These are phyloP conservation scores for Spodoptera exigua DNA, from an alignment of 2,888 invertebrate genomes.

Conservation along the genomic window DNA sequence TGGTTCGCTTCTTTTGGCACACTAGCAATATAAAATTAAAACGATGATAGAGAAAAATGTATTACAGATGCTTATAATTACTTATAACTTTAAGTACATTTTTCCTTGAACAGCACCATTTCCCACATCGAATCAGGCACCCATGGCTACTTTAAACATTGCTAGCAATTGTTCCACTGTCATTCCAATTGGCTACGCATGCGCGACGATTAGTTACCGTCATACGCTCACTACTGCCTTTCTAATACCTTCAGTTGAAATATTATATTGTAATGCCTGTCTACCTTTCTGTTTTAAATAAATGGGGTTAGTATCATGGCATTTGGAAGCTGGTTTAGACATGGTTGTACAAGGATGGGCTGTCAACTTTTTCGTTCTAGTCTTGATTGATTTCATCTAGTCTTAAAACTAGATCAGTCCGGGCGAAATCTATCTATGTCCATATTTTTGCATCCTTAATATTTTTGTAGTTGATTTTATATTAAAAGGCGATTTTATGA, in stretches of 20 bases:
- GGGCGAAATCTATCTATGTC: too few species aligned
- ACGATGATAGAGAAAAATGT: neutral
- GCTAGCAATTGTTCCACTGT: conserved; percentile 80
- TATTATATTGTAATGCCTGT: conserved; percentile 55
- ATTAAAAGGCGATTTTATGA: too few species aligned
- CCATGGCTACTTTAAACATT: conserved; percentile 75
- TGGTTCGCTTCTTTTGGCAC: too few species aligned
- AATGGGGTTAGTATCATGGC: conserved; percentile 52
- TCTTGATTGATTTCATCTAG: neutral
- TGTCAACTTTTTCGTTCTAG: conserved; percentile 13
- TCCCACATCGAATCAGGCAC: conserved; percentile 63
- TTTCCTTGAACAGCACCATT: conserved; percentile 29
- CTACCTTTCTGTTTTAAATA: conserved; percentile 50
- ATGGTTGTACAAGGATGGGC: conserved; percentile 30
- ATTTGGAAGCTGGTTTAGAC: conserved; percentile 46
- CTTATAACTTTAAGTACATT: conserved; percentile 2
- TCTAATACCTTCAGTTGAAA: conserved; percentile 76
- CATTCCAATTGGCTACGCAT: conserved; percentile 83
- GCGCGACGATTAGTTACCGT: conserved; percentile 82
- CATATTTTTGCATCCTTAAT: too few species aligned
- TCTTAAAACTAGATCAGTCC: too few species aligned
- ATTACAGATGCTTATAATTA: neutral
- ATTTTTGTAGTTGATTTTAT: too few species aligned
- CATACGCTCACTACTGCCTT: conserved; percentile 78
- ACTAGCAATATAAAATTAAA: too few species aligned